Conservation (phyloP, 2,888 invertebrate species). For the Chorisops tibialis region DNA sequence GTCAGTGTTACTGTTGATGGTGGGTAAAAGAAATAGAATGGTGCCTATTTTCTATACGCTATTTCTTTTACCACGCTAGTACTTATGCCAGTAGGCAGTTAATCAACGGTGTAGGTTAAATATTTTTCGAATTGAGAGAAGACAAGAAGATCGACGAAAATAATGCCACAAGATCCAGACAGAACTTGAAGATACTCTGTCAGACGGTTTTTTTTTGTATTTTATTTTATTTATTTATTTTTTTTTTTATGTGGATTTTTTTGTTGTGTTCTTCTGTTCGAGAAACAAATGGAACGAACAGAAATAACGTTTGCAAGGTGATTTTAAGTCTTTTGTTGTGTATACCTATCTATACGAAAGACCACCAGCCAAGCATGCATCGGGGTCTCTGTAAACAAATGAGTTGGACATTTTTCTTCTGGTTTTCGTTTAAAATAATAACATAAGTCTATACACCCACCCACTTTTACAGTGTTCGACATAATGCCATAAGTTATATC, state of each 20-base stretch:
- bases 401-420: conserved; percentile 21
- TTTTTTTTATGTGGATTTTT: too few relatives aligned
- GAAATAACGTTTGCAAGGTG: conserved; percentile 2
- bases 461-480: too few relatives aligned
- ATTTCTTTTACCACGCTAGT: too few relatives aligned
- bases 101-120: conserved; percentile 16
- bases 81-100: neutral
- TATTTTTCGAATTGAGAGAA: conserved; percentile 6
- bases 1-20: too few relatives aligned
- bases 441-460: conserved; percentile 10
- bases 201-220: too few relatives aligned
- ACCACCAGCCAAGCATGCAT: conserved; percentile 19
- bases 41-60: too few relatives aligned
- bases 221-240: too few relatives aligned
- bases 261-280: neutral
- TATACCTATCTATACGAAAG: too few relatives aligned
- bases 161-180: conserved; percentile 4
- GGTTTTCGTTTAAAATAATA: conserved; percentile 13
- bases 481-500: too few relatives aligned
- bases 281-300: neutral
- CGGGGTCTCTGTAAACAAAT: conserved; percentile 17
- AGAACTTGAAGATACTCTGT: conserved; percentile 3
- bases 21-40: too few relatives aligned
- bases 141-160: too few relatives aligned
- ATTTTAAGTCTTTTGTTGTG: conserved; percentile 19